Base-by-base conservation (phyloP, 2,113 vertebrate species). In the Apus apus region DNA sequence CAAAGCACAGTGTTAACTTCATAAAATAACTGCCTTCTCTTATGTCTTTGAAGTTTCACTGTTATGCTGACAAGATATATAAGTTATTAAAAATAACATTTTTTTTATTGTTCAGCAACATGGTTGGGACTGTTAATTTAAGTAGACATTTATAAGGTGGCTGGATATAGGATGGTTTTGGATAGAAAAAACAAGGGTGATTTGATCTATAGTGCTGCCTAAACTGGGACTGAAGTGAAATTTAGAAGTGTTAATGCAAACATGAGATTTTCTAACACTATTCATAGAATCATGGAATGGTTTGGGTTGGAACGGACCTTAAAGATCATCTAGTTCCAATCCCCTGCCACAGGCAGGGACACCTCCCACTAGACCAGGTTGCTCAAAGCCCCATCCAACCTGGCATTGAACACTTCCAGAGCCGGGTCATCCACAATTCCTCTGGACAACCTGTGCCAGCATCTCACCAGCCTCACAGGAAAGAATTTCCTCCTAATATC, bases 391-490 rank as follows among this genome's bases (percentile, higher is more conserved):
- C 46, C 19, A 48, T 48, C 46, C 46, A 48, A 20, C 19, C 46
- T 48, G 46, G 46, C 46, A 19, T 48, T 48, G 19, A 48, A 21
- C 46, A 54, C 20, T 5, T 74, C 13, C 51, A 68, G 38, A n/a
- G 5, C 58, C 29, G 14, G 9, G 26, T 8, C 23, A 5, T 32
- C 26, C 6, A 54, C 1, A 9, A 19, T n/a, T 22, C 57, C 29
- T 17, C 5, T 46, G 2, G 6, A 34, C 17, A 89, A 45, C 6
- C 8, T 32, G 0, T 50, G 58, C 30, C 60, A 71, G 4, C 14
- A 9, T 1, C 7, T 48, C 13, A 43, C 0, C 25, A 62, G 4
- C 1, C 15, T 75, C 66, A 38, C 5, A 0, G 26, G 45, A 10
- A 71, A 89, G 13, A 34, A 74, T 4, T 34, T 48, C 29, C 58